Conservation (phyloP, 2,888 invertebrate genomes). For the Priocnemis perturbator region DNA sequence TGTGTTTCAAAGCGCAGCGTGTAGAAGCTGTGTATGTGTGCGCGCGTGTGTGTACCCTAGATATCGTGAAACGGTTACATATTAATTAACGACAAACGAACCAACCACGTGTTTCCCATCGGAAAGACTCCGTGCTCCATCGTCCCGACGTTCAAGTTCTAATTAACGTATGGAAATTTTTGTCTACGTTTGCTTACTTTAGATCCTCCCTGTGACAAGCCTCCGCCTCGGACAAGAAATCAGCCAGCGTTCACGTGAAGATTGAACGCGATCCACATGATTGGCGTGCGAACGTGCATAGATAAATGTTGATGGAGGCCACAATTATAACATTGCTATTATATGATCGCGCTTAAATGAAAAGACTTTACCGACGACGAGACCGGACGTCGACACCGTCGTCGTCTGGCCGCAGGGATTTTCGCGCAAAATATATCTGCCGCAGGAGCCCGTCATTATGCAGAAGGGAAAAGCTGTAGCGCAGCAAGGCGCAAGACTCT, state of each 20-base stretch:
- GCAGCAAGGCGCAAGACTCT: slow-evolving; percentile 27
- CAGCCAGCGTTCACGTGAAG: too few species aligned
- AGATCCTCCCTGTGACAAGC: background rate
- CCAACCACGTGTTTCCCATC: background rate
- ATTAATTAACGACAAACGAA: slow-evolving; percentile 25
- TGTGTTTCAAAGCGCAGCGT: slow-evolving; percentile 27
- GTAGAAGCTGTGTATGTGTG: slow-evolving; percentile 2
- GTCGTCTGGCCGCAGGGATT: too few species aligned
- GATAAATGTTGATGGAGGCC: too few species aligned
- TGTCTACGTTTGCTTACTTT: background rate
- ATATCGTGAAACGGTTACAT: slow-evolving; percentile 15
- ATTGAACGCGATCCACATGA: too few species aligned
- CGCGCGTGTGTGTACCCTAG: slow-evolving; percentile 3
- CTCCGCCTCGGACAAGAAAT: too few species aligned
- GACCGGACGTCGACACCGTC: too few species aligned
- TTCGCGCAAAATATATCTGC: too few species aligned
- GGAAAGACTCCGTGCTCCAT: background rate
- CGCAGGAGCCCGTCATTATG: background rate
- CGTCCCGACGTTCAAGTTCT: slow-evolving; percentile 9
- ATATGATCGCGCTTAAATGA: too few species aligned
- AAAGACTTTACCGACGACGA: too few species aligned
- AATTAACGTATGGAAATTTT: slow-evolving; percentile 23
- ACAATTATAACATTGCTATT: too few species aligned
- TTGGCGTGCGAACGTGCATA: too few species aligned
- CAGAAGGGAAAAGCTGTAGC: background rate